phyloP scores from a whole-genome alignment of 2,888 invertebrate species.

The Nasonovia ribisnigri region DNA sequence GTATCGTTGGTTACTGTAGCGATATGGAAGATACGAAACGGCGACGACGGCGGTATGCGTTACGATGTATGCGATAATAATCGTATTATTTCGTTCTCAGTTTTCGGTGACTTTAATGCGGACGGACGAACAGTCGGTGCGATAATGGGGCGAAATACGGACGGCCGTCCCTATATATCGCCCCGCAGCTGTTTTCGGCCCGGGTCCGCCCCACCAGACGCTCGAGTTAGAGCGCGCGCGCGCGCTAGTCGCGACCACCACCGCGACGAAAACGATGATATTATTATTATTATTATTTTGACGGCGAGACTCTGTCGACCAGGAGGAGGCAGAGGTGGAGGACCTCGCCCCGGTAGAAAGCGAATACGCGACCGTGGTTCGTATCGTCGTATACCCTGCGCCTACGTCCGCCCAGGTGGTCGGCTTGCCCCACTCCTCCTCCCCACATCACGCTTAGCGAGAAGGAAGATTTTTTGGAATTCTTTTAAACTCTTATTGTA shows the following conservation, averaged over 20 bases:
- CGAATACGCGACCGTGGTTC: background rate
- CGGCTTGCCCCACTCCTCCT: background rate
- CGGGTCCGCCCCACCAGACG: slow-evolving; percentile 38
- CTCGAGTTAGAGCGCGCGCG: background rate
- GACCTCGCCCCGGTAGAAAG: slow-evolving; percentile 49
- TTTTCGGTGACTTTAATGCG: background rate
- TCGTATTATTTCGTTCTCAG: background rate
- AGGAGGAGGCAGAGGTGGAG: background rate
- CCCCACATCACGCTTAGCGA: background rate
- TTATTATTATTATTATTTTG: background rate
- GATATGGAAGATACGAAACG: background rate
- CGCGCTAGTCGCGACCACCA: background rate
- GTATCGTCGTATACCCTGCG: background rate
- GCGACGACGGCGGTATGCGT: background rate
- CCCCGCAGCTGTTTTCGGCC: slow-evolving; percentile 25
- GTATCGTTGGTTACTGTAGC: background rate
- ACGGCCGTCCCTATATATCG: slow-evolving; percentile 59
- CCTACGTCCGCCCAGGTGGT: background rate
- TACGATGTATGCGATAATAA: background rate
- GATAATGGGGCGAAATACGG: slow-evolving; percentile 42
- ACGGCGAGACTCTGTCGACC: background rate
- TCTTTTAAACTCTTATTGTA: background rate
- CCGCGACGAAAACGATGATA: background rate
- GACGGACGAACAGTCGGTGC: slow-evolving; percentile 27
- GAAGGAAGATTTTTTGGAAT: background rate